phyloP scores from a whole-genome alignment of 2,888 invertebrate species.

The Tyria jacobaeae region DNA sequence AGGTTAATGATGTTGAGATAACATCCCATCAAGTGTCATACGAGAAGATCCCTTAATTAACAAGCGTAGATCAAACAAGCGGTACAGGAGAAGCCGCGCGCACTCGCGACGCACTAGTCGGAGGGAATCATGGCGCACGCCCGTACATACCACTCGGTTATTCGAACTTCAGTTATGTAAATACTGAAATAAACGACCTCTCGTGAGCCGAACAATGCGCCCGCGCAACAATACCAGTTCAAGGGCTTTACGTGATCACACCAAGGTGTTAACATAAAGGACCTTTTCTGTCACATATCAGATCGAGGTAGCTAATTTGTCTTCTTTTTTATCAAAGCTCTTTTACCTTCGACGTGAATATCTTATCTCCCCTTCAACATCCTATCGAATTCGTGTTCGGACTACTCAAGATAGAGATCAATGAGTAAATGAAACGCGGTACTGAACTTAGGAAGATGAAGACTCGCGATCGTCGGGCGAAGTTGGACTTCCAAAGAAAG shows the following conservation, averaged over 20 bases:
- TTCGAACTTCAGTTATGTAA: slow-evolving; percentile 45
- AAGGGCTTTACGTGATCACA: slow-evolving; percentile 75
- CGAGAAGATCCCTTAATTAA: slow-evolving; percentile 74
- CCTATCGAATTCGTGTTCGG: slow-evolving; percentile 56
- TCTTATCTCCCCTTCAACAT: slow-evolving; percentile 73
- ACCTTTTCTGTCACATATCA: slow-evolving; percentile 71
- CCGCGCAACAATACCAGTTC: slow-evolving; percentile 59
- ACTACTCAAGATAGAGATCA: slow-evolving; percentile 48
- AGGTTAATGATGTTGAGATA: slow-evolving; percentile 65
- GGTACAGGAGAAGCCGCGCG: slow-evolving; percentile 54
- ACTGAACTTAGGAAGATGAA: slow-evolving; percentile 65
- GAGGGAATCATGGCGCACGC: slow-evolving; percentile 59
- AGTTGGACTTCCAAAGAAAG: slow-evolving; percentile 57
- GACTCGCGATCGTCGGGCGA: slow-evolving; percentile 68
- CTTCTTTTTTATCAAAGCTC: slow-evolving; percentile 75
- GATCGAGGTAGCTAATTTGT: slow-evolving; percentile 59
- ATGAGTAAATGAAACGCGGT: slow-evolving; percentile 48
- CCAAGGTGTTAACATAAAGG: slow-evolving; percentile 75
- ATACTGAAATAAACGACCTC: slow-evolving; percentile 61
- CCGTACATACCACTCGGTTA: slow-evolving; percentile 48
- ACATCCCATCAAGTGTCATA: slow-evolving; percentile 48
- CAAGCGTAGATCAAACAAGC: slow-evolving; percentile 55
- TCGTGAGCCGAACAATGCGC: slow-evolving; percentile 32
- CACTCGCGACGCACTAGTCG: slow-evolving; percentile 62
- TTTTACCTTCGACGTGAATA: slow-evolving; percentile 76